Base-by-base conservation (phyloP, 2,113 vertebrate species). In the Nothobranchius kuhntae region DNA sequence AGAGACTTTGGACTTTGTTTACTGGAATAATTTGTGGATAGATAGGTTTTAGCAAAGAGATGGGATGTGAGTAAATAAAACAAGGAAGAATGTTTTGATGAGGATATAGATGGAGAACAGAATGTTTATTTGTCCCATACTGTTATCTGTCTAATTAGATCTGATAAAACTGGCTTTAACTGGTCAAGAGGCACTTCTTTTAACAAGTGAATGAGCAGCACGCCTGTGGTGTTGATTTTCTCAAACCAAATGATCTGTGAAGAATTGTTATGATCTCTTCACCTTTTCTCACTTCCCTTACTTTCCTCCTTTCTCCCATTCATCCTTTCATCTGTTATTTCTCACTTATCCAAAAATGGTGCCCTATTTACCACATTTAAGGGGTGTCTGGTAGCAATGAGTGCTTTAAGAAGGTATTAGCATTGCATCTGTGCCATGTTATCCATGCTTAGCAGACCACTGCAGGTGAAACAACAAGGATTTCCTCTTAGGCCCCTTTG, bases 401-500 rank as follows among this genome's bases (percentile, higher is more conserved):
- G 71, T 70, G 74, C 87, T 86, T 76, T 83, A 83, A 87, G 77
- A 82, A 75, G 80, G 77, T 80, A 79, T 87, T 88, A 91, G 84
- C 66, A 63, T 60, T 69, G 76, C 44, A 73, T 77, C 65, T 71
- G 76, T 78, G 69, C 74, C 50, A 68, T 59, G 79, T 76, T 83
- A 87, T 87, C 82, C 83, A 78, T 86, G 81, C 81, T 89, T 89
- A 89, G 86, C 53, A 73, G 76, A 67, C 74, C 83, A 64, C 66
- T 64, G 76, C 81, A 85, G 89, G 80, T 85, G 85, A 86, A 89
- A 88, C 82, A 89, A 78, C 84, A 84, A 82, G 83, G 85, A 90
- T 90, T 91, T 89, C 91, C 90, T 91, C 85, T 87, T 69, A 77
- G 77, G 72, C 75, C 81, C 70, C 77, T 86, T 82, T 70, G 67